Conservation (phyloP, 2,888 invertebrate species). For the Zaprionus bogoriensis region DNA sequence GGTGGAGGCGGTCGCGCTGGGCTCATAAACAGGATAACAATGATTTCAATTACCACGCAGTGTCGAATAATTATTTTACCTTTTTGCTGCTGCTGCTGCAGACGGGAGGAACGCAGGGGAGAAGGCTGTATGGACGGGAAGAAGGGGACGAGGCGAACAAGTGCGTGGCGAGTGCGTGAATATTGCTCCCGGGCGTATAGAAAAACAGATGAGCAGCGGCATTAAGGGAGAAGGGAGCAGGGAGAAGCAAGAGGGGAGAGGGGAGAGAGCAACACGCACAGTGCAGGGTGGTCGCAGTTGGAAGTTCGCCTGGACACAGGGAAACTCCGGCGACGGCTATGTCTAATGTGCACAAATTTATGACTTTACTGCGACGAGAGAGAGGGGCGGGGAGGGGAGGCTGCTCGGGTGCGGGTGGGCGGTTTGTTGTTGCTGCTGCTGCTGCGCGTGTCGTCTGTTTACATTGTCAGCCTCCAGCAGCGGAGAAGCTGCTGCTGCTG, state of each 20-base stretch:
- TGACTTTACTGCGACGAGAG: conserved; percentile 66
- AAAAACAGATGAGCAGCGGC: conserved; percentile 78
- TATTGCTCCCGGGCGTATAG: conserved; percentile 81
- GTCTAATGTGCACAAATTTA: conserved; percentile 81
- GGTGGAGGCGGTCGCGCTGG: conserved; percentile 2
- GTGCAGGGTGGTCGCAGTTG: not conserved
- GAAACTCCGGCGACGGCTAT: conserved; percentile 62
- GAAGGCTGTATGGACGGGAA: conserved; percentile 27
- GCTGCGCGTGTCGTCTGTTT: conserved; percentile 46
- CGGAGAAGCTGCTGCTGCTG: not conserved
- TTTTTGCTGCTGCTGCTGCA: conserved; percentile 48
- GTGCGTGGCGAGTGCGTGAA: conserved; percentile 66
- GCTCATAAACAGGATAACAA: conserved; percentile 71
- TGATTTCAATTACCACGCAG: conserved; percentile 80
- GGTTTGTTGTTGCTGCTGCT: conserved; percentile 49
- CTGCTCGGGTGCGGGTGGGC: conserved; percentile 44
- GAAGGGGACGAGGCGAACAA: not conserved
- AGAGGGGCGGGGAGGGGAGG: conserved; percentile 19
- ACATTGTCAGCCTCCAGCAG: conserved; percentile 59
- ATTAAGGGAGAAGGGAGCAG: not conserved
- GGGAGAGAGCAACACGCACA: not conserved
- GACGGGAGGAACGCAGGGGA: conserved; percentile 37
- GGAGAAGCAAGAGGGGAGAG: not conserved
- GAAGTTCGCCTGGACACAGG: not conserved
- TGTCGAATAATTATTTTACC: conserved; percentile 80